Evolutionary conservation across 2,113 vertebrate genomes (phyloP), one percentile per base, ranked within the genome.

Genomic region (Toxotes jaculatrix): DNA sequence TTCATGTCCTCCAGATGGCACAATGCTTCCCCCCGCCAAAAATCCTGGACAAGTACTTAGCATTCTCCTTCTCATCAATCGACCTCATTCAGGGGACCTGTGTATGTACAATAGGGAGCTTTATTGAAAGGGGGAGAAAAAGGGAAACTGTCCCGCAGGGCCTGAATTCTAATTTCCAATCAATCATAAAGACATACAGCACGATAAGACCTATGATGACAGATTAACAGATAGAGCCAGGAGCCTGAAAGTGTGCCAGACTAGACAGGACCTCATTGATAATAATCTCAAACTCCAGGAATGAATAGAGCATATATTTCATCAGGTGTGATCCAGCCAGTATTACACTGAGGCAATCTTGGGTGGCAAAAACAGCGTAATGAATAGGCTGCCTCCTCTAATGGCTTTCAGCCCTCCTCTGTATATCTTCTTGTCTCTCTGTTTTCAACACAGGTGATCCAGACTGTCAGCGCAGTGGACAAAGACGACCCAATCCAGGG

Each of bases 401-500:
- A 86, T 84, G 88, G 63, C 61, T 78, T 34, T 23, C 43, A 75
- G 40, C 19, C 32, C 32, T 65, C 79, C 60, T 62, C 74, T 86
- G 19, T 88, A 66, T 77, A 57, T 90, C 55, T 85, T 73, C 91
- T 86, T 89, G 51, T 92, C 49, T 87, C 45, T 91, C 63, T 82
- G 56, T 79, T 73, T 69, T 81, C 84, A 70, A 82, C 95, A 53
- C 91, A 99, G 98, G 96, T 99, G 83, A 98, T 99, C 93, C 97
- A 99, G 88, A 98, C 97, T 56, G 95, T 99, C 94, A 99, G 97
- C 40, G 98, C 97, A 0, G 92, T 97, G 89, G 98, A 99, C 94
- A 98, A 96, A 92, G 98, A 99, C 65, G 98, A 98, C 83, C 98
- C 98, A 36, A 95, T 97, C 92, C 97, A 96, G 60, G 98, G 98